Conservation (phyloP, 2,797 vertebrate genomes). For the Phalanger gymnotis region DNA sequence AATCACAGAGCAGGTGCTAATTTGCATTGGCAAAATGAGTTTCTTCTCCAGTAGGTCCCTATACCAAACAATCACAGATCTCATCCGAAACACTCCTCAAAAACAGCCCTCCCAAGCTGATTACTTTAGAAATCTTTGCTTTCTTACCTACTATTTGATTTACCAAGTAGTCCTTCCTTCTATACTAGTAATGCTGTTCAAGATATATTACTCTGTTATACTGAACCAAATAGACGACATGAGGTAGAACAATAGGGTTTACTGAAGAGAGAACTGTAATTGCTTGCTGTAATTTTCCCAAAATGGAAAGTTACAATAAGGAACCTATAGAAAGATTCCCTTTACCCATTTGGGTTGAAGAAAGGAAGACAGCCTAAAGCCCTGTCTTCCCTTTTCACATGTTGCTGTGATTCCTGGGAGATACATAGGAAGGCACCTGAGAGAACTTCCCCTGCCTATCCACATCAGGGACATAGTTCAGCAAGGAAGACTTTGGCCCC, state of each 20-base stretch:
- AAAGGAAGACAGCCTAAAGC: not conserved
- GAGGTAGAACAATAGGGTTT: not conserved
- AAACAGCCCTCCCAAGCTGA: not conserved
- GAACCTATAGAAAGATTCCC: not conserved
- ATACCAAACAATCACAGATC: not conserved
- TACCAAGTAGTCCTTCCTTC: not conserved
- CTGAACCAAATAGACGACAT: not conserved
- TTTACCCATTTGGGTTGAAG: not conserved
- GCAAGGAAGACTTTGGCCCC: rapidly evolving
- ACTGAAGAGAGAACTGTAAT: not conserved
- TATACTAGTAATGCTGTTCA: not conserved
- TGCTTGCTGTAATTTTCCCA: not conserved
- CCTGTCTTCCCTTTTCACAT: not conserved
- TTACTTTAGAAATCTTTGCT: not conserved
- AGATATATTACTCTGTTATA: not conserved
- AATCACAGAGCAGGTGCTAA: not conserved
- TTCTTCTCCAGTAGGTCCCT: not conserved
- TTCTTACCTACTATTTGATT: not conserved
- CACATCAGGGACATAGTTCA: not conserved
- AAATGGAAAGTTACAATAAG: not conserved
- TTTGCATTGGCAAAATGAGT: not conserved
- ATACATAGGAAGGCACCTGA: not conserved
- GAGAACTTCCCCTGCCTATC: not conserved
- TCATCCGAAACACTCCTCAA: not conserved
- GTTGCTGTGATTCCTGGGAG: not conserved